These are phyloP conservation scores for Delichon dasypus DNA, from an alignment of 2,797 vertebrate genomes.

Conservation along the genomic window DNA sequence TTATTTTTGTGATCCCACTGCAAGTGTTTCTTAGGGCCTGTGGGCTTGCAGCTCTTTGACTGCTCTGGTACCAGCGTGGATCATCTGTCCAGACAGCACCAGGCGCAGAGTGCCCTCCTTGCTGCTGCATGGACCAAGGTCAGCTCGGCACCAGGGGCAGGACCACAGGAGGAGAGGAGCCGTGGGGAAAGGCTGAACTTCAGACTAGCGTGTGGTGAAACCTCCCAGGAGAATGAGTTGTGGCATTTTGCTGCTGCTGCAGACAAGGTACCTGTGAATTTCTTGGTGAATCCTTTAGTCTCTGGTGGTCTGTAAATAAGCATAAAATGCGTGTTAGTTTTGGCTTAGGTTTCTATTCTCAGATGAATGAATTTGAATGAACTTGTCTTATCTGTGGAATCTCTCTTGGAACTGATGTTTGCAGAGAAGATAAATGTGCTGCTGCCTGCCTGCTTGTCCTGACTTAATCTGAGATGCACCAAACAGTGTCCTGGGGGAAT, in stretches of 20 bases:
- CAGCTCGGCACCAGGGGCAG: not conserved
- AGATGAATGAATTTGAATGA: constrained; percentile 71
- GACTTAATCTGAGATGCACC: constrained; percentile 61
- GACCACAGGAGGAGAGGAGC: not conserved
- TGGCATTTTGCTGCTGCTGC: not conserved
- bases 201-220: not conserved
- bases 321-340: constrained; percentile 70
- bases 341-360: constrained; percentile 67
- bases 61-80: not conserved
- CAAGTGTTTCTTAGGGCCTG: not conserved
- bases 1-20: not conserved
- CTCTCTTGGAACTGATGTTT: constrained; percentile 65
- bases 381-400: constrained; percentile 71
- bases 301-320: constrained; percentile 70
- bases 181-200: not conserved
- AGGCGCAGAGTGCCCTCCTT: not conserved
- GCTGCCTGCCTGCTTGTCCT: constrained; percentile 69
- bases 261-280: constrained; percentile 56
- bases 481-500: constrained; percentile 57
- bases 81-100: not conserved
- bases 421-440: constrained; percentile 70
- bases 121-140: not conserved
- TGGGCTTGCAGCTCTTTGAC: not conserved
- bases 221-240: constrained; percentile 1
- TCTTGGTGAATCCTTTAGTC: constrained; percentile 64